Base-by-base conservation (phyloP, 2,113 vertebrate species). In the Podocnemis expansa region DNA sequence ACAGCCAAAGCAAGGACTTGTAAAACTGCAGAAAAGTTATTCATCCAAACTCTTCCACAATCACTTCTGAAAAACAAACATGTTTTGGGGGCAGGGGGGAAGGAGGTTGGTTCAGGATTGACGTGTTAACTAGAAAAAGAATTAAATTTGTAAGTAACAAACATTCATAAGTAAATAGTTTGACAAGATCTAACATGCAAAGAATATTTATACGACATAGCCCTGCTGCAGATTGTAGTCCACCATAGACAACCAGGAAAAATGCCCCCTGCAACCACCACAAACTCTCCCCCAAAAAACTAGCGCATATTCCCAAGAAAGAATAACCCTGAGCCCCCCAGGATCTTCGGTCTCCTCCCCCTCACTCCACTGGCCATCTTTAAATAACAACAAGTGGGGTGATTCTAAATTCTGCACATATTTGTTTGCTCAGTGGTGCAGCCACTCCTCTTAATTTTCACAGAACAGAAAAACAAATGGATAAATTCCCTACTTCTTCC, bases 371-470 rank as follows among this genome's bases (percentile, higher is more conserved):
- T 38, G 63, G 10, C n/a, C 41, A 87, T 45, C 56, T 81, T 41
- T 80, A 19, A 60, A 34, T 0, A 21, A 73, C 58, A 82, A 70
- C 41, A 70, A 85, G 29, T 22, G 67, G n/a, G 70, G 3, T 25
- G 43, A 1, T 22, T 49, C 16, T 43, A 6, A 38, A 38, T 31
- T 3, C 4, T 8, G 6, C 1, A 41, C 5, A 43, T 41, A 54
- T 7, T 0, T 31, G 2, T 25, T 41, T 29, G 54, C 54, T 51
- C 84, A 81, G 82, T 17, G 1, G 12, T 4, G 41, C 54, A 54
- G 19, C 5, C 5, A 13, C 0, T 12, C 0, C 41, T 19, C 8
- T 12, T 47, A 13, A 25, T 78, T 31, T 76, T 6, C 34, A 41
- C 19, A 3, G 3, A 2, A 21, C 5, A 45, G 54, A 54, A 34